A percentile compares a stretch with the other conserved stretches of the same genome.
Evolutionary conservation across 2,113 vertebrate species (phyloP).

Genomic region (Anarrhichthys ocellatus): DNA sequence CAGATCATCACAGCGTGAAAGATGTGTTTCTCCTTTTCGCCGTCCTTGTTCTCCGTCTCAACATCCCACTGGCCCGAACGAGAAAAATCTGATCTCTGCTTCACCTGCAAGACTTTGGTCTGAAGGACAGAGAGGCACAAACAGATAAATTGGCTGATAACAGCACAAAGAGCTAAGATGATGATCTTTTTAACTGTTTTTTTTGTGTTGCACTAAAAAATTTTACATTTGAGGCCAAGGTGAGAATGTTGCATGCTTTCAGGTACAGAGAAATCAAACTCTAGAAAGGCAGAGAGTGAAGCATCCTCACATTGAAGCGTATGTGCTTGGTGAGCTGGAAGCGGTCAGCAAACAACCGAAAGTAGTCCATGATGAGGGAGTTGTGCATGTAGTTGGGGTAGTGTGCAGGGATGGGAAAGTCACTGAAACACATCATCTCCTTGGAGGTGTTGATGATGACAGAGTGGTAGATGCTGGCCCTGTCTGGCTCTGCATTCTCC

Average conservation of each 20-base stretch:
- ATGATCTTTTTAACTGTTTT: too few relatives aligned
- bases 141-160: neutral
- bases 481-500: conserved; percentile 87
- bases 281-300: neutral
- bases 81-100: conserved; percentile 83
- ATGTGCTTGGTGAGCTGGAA: conserved; percentile 89
- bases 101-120: conserved; percentile 87
- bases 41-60: conserved; percentile 79
- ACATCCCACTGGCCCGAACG: conserved; percentile 91
- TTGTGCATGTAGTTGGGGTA: conserved; percentile 96
- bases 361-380: conserved; percentile 90
- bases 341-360: conserved; percentile 86
- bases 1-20: conserved; percentile 94
- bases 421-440: conserved; percentile 96
- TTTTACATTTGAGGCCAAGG: neutral
- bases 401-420: conserved; percentile 89
- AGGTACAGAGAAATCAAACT: neutral
- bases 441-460: conserved; percentile 95
- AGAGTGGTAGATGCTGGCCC: conserved; percentile 92
- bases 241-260: neutral
- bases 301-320: conserved; percentile 84
- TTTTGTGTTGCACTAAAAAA: too few relatives aligned
- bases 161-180: neutral
- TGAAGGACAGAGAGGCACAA: conserved; percentile 58
- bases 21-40: conserved; percentile 76